phyloP scores from a whole-genome alignment of 2,888 invertebrate species.

The Parthenolecanium corni region DNA sequence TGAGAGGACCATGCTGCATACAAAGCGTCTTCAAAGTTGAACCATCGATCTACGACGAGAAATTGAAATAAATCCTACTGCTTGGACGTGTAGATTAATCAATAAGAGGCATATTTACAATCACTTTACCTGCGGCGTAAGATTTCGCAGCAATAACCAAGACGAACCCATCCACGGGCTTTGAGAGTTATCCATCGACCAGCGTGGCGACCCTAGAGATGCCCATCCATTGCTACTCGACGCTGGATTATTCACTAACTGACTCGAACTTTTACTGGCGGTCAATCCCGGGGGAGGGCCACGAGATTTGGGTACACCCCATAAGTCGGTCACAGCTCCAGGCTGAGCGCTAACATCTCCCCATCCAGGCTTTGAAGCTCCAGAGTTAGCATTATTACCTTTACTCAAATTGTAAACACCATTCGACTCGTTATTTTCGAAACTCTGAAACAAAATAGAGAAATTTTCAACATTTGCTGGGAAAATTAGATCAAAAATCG shows the following conservation, averaged over 20 bases:
- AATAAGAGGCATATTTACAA: constrained; percentile 14
- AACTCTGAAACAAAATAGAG: too few species aligned
- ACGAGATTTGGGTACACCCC: constrained; percentile 54
- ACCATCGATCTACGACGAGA: constrained; percentile 69
- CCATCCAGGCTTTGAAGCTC: constrained; percentile 45
- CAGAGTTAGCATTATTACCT: constrained; percentile 35
- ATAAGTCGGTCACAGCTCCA: constrained; percentile 47
- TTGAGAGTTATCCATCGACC: constrained; percentile 33
- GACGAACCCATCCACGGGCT: constrained; percentile 45
- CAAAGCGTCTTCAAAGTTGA: constrained; percentile 89
- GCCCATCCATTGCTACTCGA: constrained; percentile 45
- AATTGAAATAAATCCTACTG: too few species aligned
- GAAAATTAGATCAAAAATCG: constrained; percentile 43
- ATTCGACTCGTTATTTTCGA: too few species aligned
- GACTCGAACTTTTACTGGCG: constrained; percentile 34
- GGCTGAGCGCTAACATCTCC: constrained; percentile 49
- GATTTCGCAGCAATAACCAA: constrained; percentile 80
- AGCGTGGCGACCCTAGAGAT: constrained; percentile 35
- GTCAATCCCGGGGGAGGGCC: constrained; percentile 58
- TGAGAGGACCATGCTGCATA: constrained; percentile 89
- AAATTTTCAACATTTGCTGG: constrained; percentile 30
- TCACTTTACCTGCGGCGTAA: constrained; percentile 84
- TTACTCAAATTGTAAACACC: constrained; percentile 40
- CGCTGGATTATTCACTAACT: constrained; percentile 28
- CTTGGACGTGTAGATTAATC: too few species aligned